Evolutionary conservation across 2,113 vertebrate genomes (phyloP), one percentile per base, ranked within the genome.

Genomic region (Corythoichthys haematopterus): DNA sequence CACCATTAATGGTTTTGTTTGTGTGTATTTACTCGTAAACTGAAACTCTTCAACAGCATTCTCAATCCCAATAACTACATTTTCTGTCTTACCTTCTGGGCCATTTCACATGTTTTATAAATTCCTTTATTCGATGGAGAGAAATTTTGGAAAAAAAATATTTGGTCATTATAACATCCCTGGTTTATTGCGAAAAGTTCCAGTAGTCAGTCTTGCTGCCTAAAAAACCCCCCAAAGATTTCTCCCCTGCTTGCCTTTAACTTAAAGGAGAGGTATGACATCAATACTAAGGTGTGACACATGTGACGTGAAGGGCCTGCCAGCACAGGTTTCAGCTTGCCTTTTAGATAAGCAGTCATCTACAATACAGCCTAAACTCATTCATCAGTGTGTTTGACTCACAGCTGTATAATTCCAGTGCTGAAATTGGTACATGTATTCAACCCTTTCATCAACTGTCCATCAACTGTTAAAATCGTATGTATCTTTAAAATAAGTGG

Each of bases 101-200:
- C n/a, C 51, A 71, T 57, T 77, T 85, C 45, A 83, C 60, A 65
- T 80, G 83, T 50, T 78, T 62, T 4, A 87, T 78, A 4, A 89
- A 43, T 46, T 88, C 85, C 66, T 79, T 88, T 37, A 89, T 69
- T 43, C 87, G 68, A 45, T 78, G 61, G 35, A 85, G 71, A 4
- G 38, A 35, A 40, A 85, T 70, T 59, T 65, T 86, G 47, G 85
- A 87, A 79, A 90, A 88, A 48, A 87, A 68, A 60, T 73, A 65
- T 57, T 86, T 90, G 1, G 82, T 76, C 87, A 90, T 91, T 48
- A 62, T 81, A 47, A 74, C 81, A 75, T 82, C 28, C 16, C 55
- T 58, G 69, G 12, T 3, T 5, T 6, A 5, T 33, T 70, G n/a
- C 13, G 0, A 13, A 8, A 28, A 40, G 61, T 5, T 28, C 2